These are phyloP conservation scores for Anastrepha obliqua DNA, from an alignment of 1,140 invertebrate species.

Conservation along the genomic window DNA sequence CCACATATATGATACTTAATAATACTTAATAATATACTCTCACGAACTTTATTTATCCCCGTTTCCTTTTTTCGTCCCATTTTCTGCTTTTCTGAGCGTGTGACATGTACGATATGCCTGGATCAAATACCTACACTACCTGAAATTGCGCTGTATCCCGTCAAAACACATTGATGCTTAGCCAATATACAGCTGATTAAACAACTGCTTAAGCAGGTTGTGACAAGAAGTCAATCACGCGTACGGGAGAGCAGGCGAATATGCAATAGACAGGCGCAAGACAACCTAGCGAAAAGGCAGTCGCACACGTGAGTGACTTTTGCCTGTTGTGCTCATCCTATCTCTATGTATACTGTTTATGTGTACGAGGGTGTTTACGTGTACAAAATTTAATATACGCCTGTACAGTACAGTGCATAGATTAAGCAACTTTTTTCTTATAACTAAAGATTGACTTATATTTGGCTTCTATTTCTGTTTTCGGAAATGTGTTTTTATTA, in stretches of 20 bases:
- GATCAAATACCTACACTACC: too few relatives aligned
- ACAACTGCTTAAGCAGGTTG: constrained; percentile 3
- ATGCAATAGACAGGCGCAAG: not conserved
- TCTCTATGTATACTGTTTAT: not conserved
- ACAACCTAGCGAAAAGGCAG: not conserved
- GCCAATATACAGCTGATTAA: not conserved
- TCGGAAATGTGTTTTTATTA: too few relatives aligned
- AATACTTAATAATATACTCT: not conserved
- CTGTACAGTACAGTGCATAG: too few relatives aligned
- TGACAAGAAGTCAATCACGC: not conserved
- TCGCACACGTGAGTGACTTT: constrained; percentile 36
- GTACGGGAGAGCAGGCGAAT: not conserved
- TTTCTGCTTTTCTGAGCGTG: too few relatives aligned
- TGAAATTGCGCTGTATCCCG: too few relatives aligned
- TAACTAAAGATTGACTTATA: too few relatives aligned
- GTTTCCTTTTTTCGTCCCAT: not conserved
- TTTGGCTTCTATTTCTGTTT: too few relatives aligned
- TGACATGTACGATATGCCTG: too few relatives aligned
- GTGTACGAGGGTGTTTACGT: too few relatives aligned
- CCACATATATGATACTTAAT: too few relatives aligned
- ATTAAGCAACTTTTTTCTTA: too few relatives aligned
- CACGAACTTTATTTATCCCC: not conserved
- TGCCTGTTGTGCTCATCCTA: not conserved
- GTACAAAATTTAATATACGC: too few relatives aligned
- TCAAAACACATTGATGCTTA: not conserved